phyloP scores from a whole-genome alignment of 2,113 vertebrate species.

The Microtus pennsylvanicus region DNA sequence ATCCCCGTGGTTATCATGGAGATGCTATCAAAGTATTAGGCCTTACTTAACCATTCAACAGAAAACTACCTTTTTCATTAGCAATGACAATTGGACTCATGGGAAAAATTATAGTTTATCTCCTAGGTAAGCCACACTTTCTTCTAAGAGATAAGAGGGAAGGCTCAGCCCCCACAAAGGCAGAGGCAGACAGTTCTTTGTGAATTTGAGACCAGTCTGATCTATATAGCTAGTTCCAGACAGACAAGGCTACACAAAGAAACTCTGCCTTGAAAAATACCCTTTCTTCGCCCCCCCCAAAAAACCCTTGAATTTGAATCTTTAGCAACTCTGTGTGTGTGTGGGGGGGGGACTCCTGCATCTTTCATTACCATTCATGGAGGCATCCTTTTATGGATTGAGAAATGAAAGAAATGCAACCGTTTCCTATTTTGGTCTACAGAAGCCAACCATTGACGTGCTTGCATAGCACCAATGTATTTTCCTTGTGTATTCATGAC shows the following conservation, averaged over 20 bases:
- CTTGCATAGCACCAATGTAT: background rate
- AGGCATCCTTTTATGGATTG: background rate
- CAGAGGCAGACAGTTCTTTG: background rate
- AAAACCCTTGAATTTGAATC: background rate
- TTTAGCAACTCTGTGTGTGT: background rate
- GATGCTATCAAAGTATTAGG: background rate
- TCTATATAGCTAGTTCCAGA: background rate
- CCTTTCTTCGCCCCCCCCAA: too few relatives aligned
- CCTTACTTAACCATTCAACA: background rate
- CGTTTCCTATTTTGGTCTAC: conserved; percentile 19
- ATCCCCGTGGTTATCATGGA: background rate
- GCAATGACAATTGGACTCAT: background rate
- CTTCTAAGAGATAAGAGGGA: background rate
- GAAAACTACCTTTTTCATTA: background rate
- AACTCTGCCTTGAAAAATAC: background rate
- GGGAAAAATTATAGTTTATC: background rate
- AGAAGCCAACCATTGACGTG: conserved; percentile 17
- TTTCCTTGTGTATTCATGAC: background rate
- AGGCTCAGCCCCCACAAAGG: background rate
- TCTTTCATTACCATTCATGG: background rate
- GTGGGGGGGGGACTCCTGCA: fast-evolving
- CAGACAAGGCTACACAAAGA: background rate
- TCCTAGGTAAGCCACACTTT: background rate
- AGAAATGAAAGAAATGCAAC: background rate
- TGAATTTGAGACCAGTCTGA: background rate